These are phyloP conservation scores for Plutella xylostella DNA, from an alignment of 2,888 invertebrate genomes.

Conservation along the genomic window DNA sequence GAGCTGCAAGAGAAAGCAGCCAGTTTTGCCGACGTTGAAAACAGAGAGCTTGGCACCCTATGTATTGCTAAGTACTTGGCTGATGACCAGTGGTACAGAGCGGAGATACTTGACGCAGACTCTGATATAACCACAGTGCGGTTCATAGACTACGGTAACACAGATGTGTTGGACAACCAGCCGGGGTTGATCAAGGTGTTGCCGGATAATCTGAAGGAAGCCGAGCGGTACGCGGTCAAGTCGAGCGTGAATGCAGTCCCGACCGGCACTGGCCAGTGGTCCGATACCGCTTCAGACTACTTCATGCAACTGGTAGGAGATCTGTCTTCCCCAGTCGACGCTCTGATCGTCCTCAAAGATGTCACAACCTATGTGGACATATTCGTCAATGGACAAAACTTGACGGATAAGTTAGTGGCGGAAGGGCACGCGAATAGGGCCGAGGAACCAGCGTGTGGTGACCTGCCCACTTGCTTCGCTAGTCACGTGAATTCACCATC, in stretches of 20 bases:
- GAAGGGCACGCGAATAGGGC: slow-evolving; percentile 69
- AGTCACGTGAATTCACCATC: slow-evolving; percentile 79
- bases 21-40: slow-evolving; percentile 63
- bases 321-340: slow-evolving; percentile 57
- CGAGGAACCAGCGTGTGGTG: slow-evolving; percentile 63
- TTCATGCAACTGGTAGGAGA: slow-evolving; percentile 64
- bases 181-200: slow-evolving; percentile 72
- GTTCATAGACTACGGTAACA: slow-evolving; percentile 84
- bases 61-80: slow-evolving; percentile 85
- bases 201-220: slow-evolving; percentile 66
- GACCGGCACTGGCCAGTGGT: slow-evolving; percentile 73
- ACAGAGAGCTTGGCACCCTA: slow-evolving; percentile 70
- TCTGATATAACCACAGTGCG: slow-evolving; percentile 81
- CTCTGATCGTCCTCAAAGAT: slow-evolving; percentile 69
- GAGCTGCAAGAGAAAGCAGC: slow-evolving; percentile 72
- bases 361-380: slow-evolving; percentile 74
- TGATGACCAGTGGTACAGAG: slow-evolving; percentile 93
- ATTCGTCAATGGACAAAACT: slow-evolving; percentile 68
- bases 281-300: slow-evolving; percentile 71
- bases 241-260: slow-evolving; percentile 78
- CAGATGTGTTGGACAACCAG: slow-evolving; percentile 77
- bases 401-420: slow-evolving; percentile 71
- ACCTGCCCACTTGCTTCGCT: slow-evolving; percentile 74
- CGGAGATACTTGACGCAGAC: slow-evolving; percentile 84
- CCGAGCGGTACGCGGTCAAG: slow-evolving; percentile 70